Percentiles rank a stretch among this genome's conserved stretches.
Conservation (phyloP, 2,113 vertebrate genomes). For the Bujurquina vittata region DNA sequence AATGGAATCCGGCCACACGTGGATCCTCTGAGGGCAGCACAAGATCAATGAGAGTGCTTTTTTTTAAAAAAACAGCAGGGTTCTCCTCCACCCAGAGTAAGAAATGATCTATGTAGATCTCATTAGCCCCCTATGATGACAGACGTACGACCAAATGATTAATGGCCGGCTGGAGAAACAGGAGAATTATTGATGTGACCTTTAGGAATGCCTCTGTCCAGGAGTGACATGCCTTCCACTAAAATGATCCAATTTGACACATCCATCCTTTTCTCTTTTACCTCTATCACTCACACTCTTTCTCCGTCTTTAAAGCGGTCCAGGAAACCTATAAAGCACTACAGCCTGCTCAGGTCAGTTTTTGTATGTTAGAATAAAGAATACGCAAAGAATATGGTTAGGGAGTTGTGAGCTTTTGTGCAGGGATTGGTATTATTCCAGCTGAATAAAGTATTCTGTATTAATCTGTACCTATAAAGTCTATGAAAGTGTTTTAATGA, state of each 20-base stretch:
- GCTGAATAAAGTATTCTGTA: neutral
- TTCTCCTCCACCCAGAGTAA: constrained; percentile 56
- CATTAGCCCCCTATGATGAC: constrained; percentile 77
- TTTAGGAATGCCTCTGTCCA: constrained; percentile 63
- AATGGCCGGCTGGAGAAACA: constrained; percentile 65
- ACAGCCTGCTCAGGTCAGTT: neutral
- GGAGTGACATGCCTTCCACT: constrained; percentile 39
- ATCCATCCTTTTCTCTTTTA: constrained; percentile 49
- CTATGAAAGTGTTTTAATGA: constrained; percentile 51
- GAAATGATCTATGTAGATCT: constrained; percentile 76
- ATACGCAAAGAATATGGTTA: constrained; percentile 5
- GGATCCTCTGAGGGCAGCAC: constrained; percentile 42
- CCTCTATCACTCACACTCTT: neutral
- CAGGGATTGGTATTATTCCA: constrained; percentile 20
- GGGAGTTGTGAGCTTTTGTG: neutral
- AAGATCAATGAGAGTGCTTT: constrained; percentile 61
- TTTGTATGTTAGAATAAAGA: constrained; percentile 14
- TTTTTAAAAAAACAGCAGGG: constrained; percentile 40
- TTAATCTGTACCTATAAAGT: constrained; percentile 37
- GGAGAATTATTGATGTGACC: constrained; percentile 76
- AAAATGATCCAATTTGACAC: constrained; percentile 68
- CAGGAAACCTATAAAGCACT: constrained; percentile 5
- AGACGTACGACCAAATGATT: constrained; percentile 68
- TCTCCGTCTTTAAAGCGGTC: constrained; percentile 3
- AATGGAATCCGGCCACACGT: constrained; percentile 8